Evolutionary conservation across 2,888 invertebrate species (phyloP).

Genomic region (Orthosia incerta): DNA sequence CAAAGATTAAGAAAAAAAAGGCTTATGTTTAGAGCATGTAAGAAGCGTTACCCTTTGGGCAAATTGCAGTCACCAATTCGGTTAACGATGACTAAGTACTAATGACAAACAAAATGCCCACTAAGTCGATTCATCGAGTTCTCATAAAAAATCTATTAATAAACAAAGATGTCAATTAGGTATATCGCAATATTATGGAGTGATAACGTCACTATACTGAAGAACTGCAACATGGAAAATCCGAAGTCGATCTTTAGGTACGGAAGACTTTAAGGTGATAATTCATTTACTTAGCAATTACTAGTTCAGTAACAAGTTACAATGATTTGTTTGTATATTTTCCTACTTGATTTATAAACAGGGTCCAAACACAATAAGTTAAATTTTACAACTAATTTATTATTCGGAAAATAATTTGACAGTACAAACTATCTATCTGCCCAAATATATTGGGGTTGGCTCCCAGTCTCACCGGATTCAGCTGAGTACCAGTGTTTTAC

Average conservation of each 20-base stretch:
- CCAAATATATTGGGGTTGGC: no score
- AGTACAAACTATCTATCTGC: no score
- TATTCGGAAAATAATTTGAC: no score
- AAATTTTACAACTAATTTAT: no score
- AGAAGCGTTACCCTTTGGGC: neutral
- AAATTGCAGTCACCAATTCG: neutral
- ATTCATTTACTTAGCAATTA: neutral
- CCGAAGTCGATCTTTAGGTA: slow-evolving; percentile 3
- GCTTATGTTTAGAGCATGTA: neutral
- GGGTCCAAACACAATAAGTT: neutral
- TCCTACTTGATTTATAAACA: neutral
- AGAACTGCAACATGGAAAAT: slow-evolving; percentile 19
- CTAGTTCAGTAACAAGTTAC: no score
- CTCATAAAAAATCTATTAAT: neutral
- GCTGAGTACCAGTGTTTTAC: no score
- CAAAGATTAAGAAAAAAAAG: no score
- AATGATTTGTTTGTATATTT: neutral
- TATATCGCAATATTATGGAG: neutral
- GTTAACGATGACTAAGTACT: neutral
- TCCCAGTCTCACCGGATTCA: no score
- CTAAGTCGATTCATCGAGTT: neutral
- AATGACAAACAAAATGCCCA: neutral
- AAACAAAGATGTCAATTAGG: slow-evolving; percentile 11
- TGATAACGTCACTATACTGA: neutral
- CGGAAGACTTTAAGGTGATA: neutral